These are phyloP conservation scores for Odocoileus hemionus DNA, from an alignment of 2,113 vertebrate genomes.

Conservation along the genomic window DNA sequence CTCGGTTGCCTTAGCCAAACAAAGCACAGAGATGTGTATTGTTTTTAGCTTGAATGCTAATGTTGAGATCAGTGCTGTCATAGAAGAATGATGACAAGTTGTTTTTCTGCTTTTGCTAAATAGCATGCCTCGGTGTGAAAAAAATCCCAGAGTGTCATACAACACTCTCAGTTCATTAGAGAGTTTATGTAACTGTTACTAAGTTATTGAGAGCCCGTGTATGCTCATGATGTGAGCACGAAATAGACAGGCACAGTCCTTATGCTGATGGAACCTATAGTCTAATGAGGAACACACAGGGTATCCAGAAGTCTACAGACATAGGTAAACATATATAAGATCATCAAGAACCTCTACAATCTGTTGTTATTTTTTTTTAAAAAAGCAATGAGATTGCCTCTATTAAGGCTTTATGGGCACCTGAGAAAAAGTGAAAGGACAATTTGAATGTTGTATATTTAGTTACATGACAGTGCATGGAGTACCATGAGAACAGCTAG, in stretches of 20 bases:
- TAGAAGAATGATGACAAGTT: neutral
- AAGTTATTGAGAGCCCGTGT: neutral
- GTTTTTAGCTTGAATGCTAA: slow-evolving; percentile 8
- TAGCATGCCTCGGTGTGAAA: neutral
- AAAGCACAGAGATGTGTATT: neutral
- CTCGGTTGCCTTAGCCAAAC: neutral
- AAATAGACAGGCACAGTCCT: neutral
- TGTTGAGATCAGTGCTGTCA: neutral
- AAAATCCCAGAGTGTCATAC: neutral
- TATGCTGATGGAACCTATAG: neutral
- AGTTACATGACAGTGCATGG: neutral
- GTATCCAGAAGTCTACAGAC: neutral
- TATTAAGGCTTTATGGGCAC: neutral
- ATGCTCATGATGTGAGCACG: neutral
- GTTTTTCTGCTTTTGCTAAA: neutral
- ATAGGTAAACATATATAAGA: neutral
- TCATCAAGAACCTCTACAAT: neutral
- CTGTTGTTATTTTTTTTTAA: too few species aligned
- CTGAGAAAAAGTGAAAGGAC: neutral
- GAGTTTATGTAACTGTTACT: neutral
- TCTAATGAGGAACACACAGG: neutral
- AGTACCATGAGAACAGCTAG: neutral
- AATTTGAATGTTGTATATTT: neutral
- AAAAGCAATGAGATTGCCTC: neutral
- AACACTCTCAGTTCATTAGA: neutral